Evolutionary conservation across 2,888 invertebrate genomes (phyloP).

Genomic region (Tinea pellionella): DNA sequence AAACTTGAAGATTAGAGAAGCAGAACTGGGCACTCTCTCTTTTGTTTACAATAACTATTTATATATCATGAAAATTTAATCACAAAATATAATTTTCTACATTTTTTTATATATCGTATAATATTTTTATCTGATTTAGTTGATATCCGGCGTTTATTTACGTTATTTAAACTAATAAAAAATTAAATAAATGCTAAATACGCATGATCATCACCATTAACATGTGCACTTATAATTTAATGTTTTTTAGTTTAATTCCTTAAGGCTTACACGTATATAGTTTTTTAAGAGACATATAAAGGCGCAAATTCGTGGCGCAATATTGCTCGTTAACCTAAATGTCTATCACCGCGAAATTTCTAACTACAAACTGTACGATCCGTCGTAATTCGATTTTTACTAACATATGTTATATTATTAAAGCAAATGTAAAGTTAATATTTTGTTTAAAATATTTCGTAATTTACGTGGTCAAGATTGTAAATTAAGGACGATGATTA

Average conservation of each 20-base stretch:
- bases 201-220: background rate
- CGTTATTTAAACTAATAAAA: too few species aligned
- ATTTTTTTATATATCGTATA: background rate
- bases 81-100: background rate
- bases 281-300: too few species aligned
- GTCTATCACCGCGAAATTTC: background rate
- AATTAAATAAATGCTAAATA: background rate
- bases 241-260: too few species aligned
- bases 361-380: too few species aligned
- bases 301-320: background rate
- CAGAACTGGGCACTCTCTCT: background rate
- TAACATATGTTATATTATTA: too few species aligned
- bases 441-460: too few species aligned
- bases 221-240: too few species aligned
- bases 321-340: slow-evolving; percentile 1
- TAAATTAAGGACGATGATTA: background rate
- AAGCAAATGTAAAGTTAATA: background rate
- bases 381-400: background rate
- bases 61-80: too few species aligned
- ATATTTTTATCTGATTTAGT: too few species aligned
- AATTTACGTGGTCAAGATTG: background rate
- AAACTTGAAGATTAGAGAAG: background rate
- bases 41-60: too few species aligned
- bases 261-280: too few species aligned
- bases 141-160: too few species aligned